Evolutionary conservation across 2,797 vertebrate genomes (phyloP).

Genomic region (Ctenochaetus hawaiiensis): DNA sequence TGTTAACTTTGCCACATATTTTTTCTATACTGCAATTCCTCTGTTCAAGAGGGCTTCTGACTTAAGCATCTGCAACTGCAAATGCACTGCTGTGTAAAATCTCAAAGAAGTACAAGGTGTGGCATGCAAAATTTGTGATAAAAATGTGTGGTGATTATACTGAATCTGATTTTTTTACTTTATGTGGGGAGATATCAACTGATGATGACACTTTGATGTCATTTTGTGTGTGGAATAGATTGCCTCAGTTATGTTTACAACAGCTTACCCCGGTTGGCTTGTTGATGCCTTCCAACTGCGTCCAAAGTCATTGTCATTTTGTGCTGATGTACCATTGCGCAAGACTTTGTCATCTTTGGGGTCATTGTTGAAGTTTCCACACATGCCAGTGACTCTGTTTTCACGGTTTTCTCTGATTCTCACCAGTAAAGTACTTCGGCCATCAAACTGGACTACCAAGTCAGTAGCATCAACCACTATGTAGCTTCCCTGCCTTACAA

Average conservation of each 20-base stretch:
- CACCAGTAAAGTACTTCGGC: conserved; percentile 67
- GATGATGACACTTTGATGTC: no score
- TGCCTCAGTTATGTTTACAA: background rate
- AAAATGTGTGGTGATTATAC: no score
- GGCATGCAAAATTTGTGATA: no score
- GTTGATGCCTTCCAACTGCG: conserved; percentile 71
- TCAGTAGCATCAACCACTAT: conserved; percentile 34
- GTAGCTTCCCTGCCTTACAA: conserved; percentile 48
- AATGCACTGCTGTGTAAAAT: no score
- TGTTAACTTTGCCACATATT: no score
- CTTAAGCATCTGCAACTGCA: no score
- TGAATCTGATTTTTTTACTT: no score
- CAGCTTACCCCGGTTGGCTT: conserved; percentile 72
- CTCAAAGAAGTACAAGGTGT: no score
- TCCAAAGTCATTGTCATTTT: conserved; percentile 74
- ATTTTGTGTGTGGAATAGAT: no score
- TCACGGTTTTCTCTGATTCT: conserved; percentile 33
- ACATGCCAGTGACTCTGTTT: conserved; percentile 70
- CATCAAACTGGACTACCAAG: conserved; percentile 61
- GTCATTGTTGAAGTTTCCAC: conserved; percentile 77
- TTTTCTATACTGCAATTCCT: background rate
- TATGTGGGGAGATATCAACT: no score
- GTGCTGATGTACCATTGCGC: conserved; percentile 58
- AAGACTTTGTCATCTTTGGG: conserved; percentile 71
- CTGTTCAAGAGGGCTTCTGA: no score